These are phyloP conservation scores for Habroteleia sp. DNA, from an alignment of 2,888 invertebrate genomes.

Conservation along the genomic window DNA sequence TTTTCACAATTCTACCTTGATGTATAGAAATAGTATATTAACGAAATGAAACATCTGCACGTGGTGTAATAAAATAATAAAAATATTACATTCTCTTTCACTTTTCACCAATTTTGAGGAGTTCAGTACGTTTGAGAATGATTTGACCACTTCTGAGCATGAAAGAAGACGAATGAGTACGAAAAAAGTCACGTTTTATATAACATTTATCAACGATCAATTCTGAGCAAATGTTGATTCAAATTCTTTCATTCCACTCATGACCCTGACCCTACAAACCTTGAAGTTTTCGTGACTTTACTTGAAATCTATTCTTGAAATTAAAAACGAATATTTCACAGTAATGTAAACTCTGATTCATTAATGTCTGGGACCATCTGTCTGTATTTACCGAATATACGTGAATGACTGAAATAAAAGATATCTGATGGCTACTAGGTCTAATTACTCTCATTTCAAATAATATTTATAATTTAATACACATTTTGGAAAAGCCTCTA, in stretches of 20 bases:
- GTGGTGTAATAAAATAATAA: too few relatives aligned
- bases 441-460: constrained; percentile 4
- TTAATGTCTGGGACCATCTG: constrained; percentile 57
- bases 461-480: constrained; percentile 17
- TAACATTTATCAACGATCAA: constrained; percentile 19
- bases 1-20: too few relatives aligned
- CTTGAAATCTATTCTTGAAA: constrained; percentile 53
- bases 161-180: too few relatives aligned
- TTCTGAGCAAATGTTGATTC: constrained; percentile 11
- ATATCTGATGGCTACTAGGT: constrained; percentile 29
- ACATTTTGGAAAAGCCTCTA: too few relatives aligned
- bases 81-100: too few relatives aligned
- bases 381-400: constrained; percentile 57
- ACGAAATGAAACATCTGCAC: too few relatives aligned
- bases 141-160: too few relatives aligned
- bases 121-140: too few relatives aligned
- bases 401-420: constrained; percentile 47
- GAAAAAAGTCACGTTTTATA: too few relatives aligned
- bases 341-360: constrained; percentile 60
- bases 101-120: too few relatives aligned
- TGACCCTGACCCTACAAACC: constrained; percentile 48
- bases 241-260: constrained; percentile 29
- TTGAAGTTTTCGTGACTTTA: constrained; percentile 50
- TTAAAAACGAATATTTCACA: constrained; percentile 56
- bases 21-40: too few relatives aligned